Evolutionary conservation across 1,140 invertebrate genomes (phyloP), one percentile per base, ranked within the genome.

Genomic region (Stegodyphus mimosarum): DNA sequence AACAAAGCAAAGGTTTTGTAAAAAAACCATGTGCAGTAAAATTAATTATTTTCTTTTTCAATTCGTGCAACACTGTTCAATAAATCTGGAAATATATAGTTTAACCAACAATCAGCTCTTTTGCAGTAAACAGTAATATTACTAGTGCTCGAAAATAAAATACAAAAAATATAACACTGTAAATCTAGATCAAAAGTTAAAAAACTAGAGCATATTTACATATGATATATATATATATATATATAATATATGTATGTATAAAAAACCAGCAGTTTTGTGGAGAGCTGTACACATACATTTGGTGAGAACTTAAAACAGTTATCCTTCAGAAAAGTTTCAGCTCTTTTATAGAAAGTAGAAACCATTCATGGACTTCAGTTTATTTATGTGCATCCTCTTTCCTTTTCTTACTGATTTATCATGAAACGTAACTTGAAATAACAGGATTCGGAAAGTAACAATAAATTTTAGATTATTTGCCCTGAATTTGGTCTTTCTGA

Each of bases 141-240:
- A 76, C 81, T 84, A 84, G 81, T 76, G 81, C 81, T 70, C 50
- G 7, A 84, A 84, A 84, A 84, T 84, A 84, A 84, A 84, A 84
- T 84, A 84, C 81, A 84, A 84, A 84, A 84, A 84, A 84, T 76
- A 84, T 84, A 84, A 84, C 73, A 84, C 63, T 76, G 72, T 84
- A 84, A 84, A 84, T 84, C 81, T 84, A 75, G 81, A 75, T 75
- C 72, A 60, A 75, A 76, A 84, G 81, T 84, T 84, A 84, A 84
- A 84, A 84, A 84, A 84, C 81, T 84, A 84, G 81, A 84, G 73
- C 71, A 69, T 84, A 84, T 84, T 52, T 84, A 84, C 81, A 84
- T 66, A 83, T 75, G 81, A 71, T 83, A 60, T 83, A 50, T 76
- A 75, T 84, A 71, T 83, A 60, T 83, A 50, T 76, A 75, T 84